Evolutionary conservation across 2,888 invertebrate species (phyloP).

Genomic region (Gryllus longicercus): DNA sequence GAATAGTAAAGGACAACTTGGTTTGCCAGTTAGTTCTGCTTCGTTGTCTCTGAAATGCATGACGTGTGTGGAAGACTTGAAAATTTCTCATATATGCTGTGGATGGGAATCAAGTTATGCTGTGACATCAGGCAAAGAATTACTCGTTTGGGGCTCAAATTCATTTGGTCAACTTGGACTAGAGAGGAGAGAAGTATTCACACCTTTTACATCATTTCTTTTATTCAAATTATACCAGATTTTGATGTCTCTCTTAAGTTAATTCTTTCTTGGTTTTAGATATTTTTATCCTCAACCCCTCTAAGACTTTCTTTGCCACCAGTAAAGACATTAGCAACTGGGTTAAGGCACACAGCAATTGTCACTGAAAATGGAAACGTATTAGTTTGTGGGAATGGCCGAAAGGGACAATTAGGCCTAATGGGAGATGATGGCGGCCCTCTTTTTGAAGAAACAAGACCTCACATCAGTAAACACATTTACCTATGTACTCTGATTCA

Average conservation of each 20-base stretch:
- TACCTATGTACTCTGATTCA: neutral
- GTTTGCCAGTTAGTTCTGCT: constrained; percentile 43
- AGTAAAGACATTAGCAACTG: constrained; percentile 57
- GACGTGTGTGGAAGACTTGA: constrained; percentile 44
- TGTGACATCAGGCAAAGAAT: constrained; percentile 61
- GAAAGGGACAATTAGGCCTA: constrained; percentile 65
- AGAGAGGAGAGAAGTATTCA: constrained; percentile 46
- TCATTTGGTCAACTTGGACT: constrained; percentile 72
- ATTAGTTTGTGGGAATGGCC: constrained; percentile 63
- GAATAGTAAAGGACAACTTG: constrained; percentile 73
- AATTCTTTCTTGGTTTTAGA: constrained; percentile 23
- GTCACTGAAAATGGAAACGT: constrained; percentile 61
- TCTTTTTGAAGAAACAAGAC: constrained; percentile 46
- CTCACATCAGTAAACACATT: constrained; percentile 41
- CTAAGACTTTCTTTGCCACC: constrained; percentile 24
- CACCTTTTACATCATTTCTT: constrained; percentile 26
- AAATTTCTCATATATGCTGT: constrained; percentile 62
- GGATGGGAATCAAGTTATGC: constrained; percentile 84
- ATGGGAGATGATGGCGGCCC: constrained; percentile 45
- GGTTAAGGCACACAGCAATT: constrained; percentile 64
- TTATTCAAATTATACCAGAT: neutral
- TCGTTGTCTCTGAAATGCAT: constrained; percentile 39
- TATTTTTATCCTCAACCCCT: constrained; percentile 26
- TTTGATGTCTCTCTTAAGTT: neutral
- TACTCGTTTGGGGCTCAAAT: constrained; percentile 83